A percentile compares a stretch with the other conserved stretches of the same genome.
Evolutionary conservation across 2,113 vertebrate genomes (phyloP).

Genomic region (Rhizomys pruinosus): DNA sequence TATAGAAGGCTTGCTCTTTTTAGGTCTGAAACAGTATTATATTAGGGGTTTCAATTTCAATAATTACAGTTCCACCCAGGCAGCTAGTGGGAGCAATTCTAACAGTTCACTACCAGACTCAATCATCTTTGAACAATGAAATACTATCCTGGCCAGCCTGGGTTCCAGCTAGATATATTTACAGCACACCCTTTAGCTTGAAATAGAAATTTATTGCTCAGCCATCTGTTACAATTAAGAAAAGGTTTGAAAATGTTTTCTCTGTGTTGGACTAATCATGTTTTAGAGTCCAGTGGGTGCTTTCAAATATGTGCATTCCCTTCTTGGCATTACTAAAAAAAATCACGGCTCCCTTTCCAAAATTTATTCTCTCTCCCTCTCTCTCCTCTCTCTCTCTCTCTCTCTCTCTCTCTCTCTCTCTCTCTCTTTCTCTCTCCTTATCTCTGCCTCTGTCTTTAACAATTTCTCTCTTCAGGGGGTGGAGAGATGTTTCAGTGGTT

Average conservation of each 20-base stretch:
- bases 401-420: too few relatives aligned
- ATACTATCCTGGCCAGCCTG: conserved; percentile 39
- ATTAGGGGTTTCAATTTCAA: conserved; percentile 30
- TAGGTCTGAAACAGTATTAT: background rate
- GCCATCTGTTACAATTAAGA: conserved; percentile 79
- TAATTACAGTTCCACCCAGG: conserved; percentile 28
- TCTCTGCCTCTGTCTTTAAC: too few relatives aligned
- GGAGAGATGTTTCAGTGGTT: too few relatives aligned
- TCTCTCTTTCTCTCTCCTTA: too few relatives aligned
- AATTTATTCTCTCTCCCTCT: background rate
- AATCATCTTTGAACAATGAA: conserved; percentile 59
- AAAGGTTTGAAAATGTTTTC: conserved; percentile 73
- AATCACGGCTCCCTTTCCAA: conserved; percentile 50
- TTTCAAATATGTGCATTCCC: conserved; percentile 64
- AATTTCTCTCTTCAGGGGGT: too few relatives aligned
- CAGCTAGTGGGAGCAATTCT: conserved; percentile 14
- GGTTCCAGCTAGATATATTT: conserved; percentile 65
- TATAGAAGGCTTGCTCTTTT: conserved; percentile 5
- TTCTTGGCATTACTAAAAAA: conserved; percentile 64
- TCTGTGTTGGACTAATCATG: conserved; percentile 76
- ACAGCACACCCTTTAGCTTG: conserved; percentile 58
- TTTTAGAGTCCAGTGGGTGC: conserved; percentile 69
- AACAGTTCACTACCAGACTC: background rate
- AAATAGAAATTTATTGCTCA: conserved; percentile 79
- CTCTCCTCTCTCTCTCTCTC: background rate